Evolutionary conservation across 37 sponge, comb jelly and placozoan species (phyloP).

Genomic region (Diacarnus erythraeanus): DNA sequence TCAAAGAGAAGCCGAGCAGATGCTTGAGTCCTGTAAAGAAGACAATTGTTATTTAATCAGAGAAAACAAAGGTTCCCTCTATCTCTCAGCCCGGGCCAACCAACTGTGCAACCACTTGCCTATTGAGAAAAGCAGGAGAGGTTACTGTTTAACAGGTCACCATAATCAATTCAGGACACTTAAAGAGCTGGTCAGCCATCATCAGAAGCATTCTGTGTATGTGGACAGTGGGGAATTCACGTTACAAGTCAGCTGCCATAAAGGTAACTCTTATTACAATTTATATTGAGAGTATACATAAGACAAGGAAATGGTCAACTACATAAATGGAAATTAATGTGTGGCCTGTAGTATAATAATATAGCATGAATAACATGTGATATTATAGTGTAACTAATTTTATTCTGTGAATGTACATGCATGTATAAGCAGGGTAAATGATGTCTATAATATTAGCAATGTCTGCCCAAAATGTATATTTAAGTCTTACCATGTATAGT

Average conservation of each 20-base stretch:
- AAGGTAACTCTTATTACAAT: no score
- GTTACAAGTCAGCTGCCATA: conserved; percentile 8
- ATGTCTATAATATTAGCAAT: no score
- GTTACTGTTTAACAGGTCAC: neutral
- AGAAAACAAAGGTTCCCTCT: neutral
- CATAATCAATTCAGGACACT: neutral
- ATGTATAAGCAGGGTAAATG: no score
- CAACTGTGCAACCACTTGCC: neutral
- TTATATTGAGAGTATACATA: no score
- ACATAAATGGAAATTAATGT: no score
- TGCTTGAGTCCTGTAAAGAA: neutral
- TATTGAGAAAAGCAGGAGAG: neutral
- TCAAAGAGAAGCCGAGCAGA: neutral
- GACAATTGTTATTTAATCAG: neutral
- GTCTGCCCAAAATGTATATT: no score
- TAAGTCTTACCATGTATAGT: no score
- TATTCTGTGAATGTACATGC: no score
- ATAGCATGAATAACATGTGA: no score
- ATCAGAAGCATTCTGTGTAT: conserved; percentile 3
- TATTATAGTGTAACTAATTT: no score
- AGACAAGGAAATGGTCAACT: no score
- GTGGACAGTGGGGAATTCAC: conserved; percentile 7
- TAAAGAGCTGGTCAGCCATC: neutral
- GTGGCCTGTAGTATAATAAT: no score
- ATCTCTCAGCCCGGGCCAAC: neutral